Evolutionary conservation across 2,113 vertebrate genomes (phyloP), one percentile per base, ranked within the genome.

Genomic region (Dolichotis patagonum): DNA sequence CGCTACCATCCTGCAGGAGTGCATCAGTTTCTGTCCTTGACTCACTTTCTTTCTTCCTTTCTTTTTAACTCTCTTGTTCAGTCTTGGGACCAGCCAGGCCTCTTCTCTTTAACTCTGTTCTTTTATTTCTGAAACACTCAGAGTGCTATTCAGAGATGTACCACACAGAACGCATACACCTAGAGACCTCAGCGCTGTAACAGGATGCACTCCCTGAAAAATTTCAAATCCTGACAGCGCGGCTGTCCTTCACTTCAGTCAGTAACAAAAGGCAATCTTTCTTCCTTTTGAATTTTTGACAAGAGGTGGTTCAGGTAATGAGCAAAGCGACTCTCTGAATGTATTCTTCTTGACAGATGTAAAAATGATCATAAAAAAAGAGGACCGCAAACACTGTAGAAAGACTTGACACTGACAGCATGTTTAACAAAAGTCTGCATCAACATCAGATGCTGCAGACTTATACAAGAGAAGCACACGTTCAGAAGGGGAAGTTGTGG

Each of bases 1-100:
- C 97, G 95, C 97, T 98, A 88, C 97, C 98, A 96, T 98, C 96
- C 97, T 95, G 88, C 93, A 95, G 69, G 96, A 98, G 96, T 84
- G 98, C 95, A 97, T 97, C 98, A 97, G 97, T 87, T 98, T 98
- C 97, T 98, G 98, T 98, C 98, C 98, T 99, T 99, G 98, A 98
- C 98, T 98, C 98, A 98, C 96, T 98, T 98, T 94, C 97, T 94
- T 97, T 94, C 90, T 83, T 90, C 84, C 43, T 90, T 73, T 94
- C 88, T 78, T 78, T 78, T 78, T 49, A 78, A 78, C 43, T 96
- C 81, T 97, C 88, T 95, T 95, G 91, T 83, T 95, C 90, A 32
- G 93, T 65, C 98, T 98, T 97, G 97, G 98, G 96, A 98, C 98
- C 98, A 98, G 98, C 97, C 98, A 98, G 98, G 98, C 91, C 96